Conservation (phyloP, 1,140 invertebrate species). For the Uloborus diversus region DNA sequence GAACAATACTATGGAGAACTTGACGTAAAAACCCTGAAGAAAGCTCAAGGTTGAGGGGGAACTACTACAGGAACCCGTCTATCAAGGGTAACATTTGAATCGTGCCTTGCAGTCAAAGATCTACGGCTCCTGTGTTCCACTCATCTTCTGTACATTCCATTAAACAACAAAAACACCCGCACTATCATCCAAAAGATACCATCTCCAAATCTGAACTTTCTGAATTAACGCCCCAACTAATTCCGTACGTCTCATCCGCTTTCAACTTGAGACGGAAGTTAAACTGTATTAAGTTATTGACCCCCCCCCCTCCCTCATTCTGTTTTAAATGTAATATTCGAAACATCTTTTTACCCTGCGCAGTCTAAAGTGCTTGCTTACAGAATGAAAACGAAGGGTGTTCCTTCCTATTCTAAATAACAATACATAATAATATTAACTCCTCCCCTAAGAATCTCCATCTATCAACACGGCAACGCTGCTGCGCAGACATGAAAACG, state of each 20-base stretch:
- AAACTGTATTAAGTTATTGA: too few species aligned
- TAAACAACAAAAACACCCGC: background rate
- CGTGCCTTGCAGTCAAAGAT: conserved; percentile 47
- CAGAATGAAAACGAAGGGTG: too few species aligned
- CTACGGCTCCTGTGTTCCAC: conserved; percentile 19
- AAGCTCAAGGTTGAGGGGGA: conserved; percentile 65
- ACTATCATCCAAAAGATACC: background rate
- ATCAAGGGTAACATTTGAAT: background rate
- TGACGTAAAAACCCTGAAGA: conserved; percentile 91
- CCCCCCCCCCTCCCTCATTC: too few species aligned
- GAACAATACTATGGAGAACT: conserved; percentile 96
- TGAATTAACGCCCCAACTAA: too few species aligned
- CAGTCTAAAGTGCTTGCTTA: too few species aligned
- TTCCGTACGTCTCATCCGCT: too few species aligned
- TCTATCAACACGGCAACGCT: conserved; percentile 19
- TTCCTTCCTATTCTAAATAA: too few species aligned
- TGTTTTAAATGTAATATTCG: too few species aligned
- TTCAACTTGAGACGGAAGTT: too few species aligned
- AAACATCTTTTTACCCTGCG: too few species aligned
- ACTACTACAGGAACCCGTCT: background rate
- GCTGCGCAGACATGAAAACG: conserved; percentile 38
- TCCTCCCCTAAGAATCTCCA: too few species aligned
- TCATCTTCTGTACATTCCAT: conserved; percentile 53
- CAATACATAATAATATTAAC: too few species aligned
- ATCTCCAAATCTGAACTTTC: background rate